These are phyloP conservation scores for Lamprotornis superbus DNA, from an alignment of 2,113 vertebrate species.

Conservation along the genomic window DNA sequence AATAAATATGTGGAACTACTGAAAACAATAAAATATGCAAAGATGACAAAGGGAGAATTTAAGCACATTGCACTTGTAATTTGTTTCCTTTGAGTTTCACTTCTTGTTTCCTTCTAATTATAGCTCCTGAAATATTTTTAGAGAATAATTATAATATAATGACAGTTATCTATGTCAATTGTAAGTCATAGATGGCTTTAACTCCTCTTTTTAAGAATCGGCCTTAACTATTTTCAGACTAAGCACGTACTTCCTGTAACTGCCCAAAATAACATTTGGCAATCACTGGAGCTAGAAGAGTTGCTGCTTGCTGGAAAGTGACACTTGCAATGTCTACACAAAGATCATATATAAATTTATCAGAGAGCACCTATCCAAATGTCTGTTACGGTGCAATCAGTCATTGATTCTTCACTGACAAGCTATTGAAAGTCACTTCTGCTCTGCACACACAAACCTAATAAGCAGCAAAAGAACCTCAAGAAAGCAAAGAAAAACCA, in stretches of 20 bases:
- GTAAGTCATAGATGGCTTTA: neutral
- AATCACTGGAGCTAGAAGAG: neutral
- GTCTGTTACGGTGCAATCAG: neutral
- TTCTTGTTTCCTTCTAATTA: constrained; percentile 25
- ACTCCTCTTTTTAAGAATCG: neutral
- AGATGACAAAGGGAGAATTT: neutral
- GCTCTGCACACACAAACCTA: neutral
- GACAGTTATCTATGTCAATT: neutral
- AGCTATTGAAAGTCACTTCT: neutral
- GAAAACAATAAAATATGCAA: neutral
- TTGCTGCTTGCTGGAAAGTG: neutral
- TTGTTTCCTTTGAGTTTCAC: neutral
- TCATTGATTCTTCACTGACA: neutral
- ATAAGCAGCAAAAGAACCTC: neutral
- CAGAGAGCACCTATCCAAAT: neutral
- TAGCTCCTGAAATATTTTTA: constrained; percentile 1
- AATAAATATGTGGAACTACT: neutral
- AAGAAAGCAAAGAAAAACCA: neutral
- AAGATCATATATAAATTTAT: neutral
- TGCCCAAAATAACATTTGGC: neutral
- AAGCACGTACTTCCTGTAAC: neutral
- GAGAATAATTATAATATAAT: neutral
- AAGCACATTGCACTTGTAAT: neutral
- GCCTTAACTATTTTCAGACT: neutral
- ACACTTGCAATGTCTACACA: neutral